Percentiles rank a stretch among this genome's conserved stretches.
These are phyloP conservation scores for Galerucella calmariensis DNA, from an alignment of 2,888 invertebrate genomes.

Conservation along the genomic window DNA sequence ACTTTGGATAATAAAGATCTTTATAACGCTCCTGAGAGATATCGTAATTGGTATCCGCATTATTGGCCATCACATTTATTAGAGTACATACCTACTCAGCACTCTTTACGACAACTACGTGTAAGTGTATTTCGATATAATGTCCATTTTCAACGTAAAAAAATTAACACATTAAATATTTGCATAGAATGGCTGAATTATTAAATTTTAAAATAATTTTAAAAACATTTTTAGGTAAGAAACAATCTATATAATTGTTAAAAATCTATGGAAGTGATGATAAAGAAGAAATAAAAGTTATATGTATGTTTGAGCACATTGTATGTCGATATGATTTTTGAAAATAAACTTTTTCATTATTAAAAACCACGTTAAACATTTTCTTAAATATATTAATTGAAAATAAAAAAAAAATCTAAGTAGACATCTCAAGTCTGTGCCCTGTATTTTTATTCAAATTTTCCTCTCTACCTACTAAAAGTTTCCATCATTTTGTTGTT, in stretches of 20 bases:
- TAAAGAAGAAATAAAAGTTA: background rate
- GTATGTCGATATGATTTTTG: background rate
- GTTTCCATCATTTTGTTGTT: background rate
- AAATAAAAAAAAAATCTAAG: too few relatives aligned
- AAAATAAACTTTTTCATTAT: background rate
- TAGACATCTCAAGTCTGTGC: too few relatives aligned
- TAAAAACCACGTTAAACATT: background rate
- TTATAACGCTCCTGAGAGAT: constrained; percentile 45
- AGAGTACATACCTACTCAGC: constrained; percentile 45
- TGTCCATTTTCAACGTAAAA: too few relatives aligned
- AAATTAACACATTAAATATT: too few relatives aligned
- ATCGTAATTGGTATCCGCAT: constrained; percentile 48
- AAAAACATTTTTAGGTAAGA: constrained; percentile 34
- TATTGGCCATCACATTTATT: constrained; percentile 51
- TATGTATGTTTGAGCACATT: background rate
- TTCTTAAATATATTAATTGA: too few relatives aligned
- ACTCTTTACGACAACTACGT: constrained; percentile 46
- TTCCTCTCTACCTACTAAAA: too few relatives aligned
- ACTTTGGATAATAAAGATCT: constrained; percentile 45
- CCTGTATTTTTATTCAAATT: too few relatives aligned
- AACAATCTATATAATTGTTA: constrained; percentile 38
- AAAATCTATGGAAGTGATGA: background rate
- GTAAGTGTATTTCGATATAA: constrained; percentile 30
- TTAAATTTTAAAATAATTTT: too few relatives aligned
- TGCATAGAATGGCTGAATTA: too few relatives aligned